These are phyloP conservation scores for Scyliorhinus canicula DNA, from an alignment of 2,797 vertebrate species.

Conservation along the genomic window DNA sequence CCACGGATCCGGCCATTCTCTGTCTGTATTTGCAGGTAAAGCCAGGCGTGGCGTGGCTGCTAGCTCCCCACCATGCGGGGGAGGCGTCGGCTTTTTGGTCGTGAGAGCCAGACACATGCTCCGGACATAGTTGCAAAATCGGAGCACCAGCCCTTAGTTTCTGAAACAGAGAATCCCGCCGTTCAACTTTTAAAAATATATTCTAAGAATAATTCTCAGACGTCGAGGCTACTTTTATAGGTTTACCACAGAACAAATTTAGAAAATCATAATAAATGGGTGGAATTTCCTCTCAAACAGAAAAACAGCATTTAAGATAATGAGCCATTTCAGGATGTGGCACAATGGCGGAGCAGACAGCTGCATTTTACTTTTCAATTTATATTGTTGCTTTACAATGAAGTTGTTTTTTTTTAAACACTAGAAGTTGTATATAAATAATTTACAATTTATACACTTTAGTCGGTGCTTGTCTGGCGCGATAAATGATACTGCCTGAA, in stretches of 20 bases:
- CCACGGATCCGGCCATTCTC: too few relatives aligned
- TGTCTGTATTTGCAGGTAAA: too few relatives aligned
- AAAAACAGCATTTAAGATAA: not conserved
- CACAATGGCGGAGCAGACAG: not conserved
- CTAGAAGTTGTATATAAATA: not conserved
- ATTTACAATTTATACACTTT: not conserved
- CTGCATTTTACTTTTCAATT: not conserved
- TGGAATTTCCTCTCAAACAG: not conserved
- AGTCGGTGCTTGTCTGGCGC: not conserved
- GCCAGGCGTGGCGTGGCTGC: too few relatives aligned
- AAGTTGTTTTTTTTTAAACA: not conserved
- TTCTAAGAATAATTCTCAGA: not conserved
- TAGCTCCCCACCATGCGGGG: too few relatives aligned
- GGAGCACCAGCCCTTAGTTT: too few relatives aligned
- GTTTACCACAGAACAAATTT: conserved; percentile 7
- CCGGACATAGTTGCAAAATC: too few relatives aligned
- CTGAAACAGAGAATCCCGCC: too few relatives aligned
- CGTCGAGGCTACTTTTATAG: not conserved
- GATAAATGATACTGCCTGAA: not conserved
- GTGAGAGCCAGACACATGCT: too few relatives aligned
- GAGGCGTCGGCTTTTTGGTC: too few relatives aligned
- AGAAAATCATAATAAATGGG: conserved; percentile 25
- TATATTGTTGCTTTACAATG: not conserved
- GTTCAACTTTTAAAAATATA: not conserved
- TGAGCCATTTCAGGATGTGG: conserved; percentile 23